phyloP scores from a whole-genome alignment of 2,113 vertebrate species.

The Hipposideros armiger region DNA sequence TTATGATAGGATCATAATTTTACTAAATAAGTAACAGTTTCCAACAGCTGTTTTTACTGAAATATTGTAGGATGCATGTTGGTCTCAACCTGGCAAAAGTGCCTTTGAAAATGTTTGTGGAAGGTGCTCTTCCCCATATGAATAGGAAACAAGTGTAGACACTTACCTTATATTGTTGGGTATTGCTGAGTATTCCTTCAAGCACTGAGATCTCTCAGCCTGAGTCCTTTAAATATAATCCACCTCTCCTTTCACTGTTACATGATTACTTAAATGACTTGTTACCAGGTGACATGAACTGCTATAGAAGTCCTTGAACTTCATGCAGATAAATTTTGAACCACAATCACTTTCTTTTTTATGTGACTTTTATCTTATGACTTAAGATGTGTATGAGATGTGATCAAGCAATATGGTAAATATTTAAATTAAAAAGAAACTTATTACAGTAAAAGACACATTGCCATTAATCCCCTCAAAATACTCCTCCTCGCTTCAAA shows the following conservation, averaged over 20 bases:
- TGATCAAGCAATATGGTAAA: too few relatives aligned
- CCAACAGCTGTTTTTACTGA: not conserved
- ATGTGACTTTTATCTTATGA: not conserved
- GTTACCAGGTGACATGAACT: not conserved
- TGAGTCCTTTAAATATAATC: not conserved
- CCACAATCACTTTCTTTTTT: slow-evolving; percentile 8
- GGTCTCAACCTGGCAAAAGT: slow-evolving; percentile 8
- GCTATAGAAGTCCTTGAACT: slow-evolving; percentile 7
- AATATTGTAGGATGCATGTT: not conserved
- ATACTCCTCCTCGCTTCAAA: too few relatives aligned
- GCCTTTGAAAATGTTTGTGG: not conserved
- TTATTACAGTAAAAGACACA: too few relatives aligned
- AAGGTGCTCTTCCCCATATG: not conserved
- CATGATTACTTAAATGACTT: not conserved
- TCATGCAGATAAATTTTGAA: slow-evolving; percentile 45
- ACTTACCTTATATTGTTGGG: not conserved
- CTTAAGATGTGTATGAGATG: not conserved
- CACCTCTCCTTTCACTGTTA: not conserved
- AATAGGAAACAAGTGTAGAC: not conserved
- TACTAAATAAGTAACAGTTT: not conserved
- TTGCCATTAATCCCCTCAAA: too few relatives aligned
- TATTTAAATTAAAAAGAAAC: too few relatives aligned
- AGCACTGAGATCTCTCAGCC: not conserved
- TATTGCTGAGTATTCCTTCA: not conserved
- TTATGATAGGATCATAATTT: not conserved